A percentile compares a stretch with the other conserved stretches of the same genome.
These are phyloP conservation scores for Aspidiotus rigidus DNA, from an alignment of 2,888 invertebrate genomes.

Conservation along the genomic window DNA sequence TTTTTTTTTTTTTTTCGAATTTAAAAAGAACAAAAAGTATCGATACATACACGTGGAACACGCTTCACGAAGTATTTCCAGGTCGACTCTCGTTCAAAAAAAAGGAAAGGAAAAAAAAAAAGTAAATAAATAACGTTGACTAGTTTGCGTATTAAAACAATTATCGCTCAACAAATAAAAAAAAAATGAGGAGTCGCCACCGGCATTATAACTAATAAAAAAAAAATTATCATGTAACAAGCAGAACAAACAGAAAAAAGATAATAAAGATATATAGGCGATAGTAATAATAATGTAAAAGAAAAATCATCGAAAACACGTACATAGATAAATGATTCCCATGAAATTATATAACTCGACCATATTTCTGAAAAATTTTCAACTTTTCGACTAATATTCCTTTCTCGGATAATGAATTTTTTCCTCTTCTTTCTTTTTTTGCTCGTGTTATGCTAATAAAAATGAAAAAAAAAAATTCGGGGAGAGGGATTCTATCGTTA, in stretches of 20 bases:
- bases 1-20: too few relatives aligned
- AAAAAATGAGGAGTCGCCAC: constrained; percentile 27
- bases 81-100: constrained; percentile 26
- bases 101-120: not conserved
- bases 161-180: constrained; percentile 32
- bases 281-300: constrained; percentile 17
- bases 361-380: constrained; percentile 9
- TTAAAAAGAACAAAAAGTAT: not conserved
- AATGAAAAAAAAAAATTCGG: not conserved
- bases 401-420: not conserved
- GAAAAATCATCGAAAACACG: constrained; percentile 19
- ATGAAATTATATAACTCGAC: not conserved
- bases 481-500: not conserved
- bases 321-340: constrained; percentile 2
- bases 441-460: not conserved
- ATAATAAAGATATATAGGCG: not conserved
- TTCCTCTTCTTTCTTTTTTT: constrained; percentile 7
- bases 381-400: not conserved
- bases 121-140: constrained; percentile 8
- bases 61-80: constrained; percentile 18
- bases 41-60: constrained; percentile 13
- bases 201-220: constrained; percentile 14
- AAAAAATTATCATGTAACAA: constrained; percentile 29
- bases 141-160: constrained; percentile 30
- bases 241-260: constrained; percentile 26